Evolutionary conservation across 2,888 invertebrate genomes (phyloP).

Genomic region (Dusona sp.): DNA sequence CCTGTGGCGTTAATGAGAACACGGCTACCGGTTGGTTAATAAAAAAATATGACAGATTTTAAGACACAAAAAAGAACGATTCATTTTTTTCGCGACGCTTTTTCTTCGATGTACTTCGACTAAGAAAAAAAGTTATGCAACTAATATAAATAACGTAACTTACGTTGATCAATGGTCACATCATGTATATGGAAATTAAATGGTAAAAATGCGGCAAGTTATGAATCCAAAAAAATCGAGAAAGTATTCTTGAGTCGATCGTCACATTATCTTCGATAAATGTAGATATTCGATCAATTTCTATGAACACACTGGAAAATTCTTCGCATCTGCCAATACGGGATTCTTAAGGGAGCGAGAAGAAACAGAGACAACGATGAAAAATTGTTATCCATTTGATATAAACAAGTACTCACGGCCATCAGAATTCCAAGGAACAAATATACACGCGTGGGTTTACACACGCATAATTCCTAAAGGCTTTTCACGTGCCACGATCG

Average conservation of each 20-base stretch:
- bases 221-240: background rate
- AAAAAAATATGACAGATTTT: slow-evolving; percentile 8
- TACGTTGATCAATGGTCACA: background rate
- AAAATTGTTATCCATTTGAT: slow-evolving; percentile 28
- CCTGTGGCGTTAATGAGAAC: slow-evolving; percentile 63
- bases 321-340: slow-evolving; percentile 14
- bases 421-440: slow-evolving; percentile 37
- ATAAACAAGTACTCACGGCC: slow-evolving; percentile 5
- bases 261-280: background rate
- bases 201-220: background rate
- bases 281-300: background rate
- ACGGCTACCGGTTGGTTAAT: slow-evolving; percentile 39
- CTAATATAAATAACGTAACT: background rate
- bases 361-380: slow-evolving; percentile 26
- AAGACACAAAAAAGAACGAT: background rate
- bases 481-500: slow-evolving; percentile 21
- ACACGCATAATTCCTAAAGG: slow-evolving; percentile 21
- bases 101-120: background rate
- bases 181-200: background rate
- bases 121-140: background rate
- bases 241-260: background rate
- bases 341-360: background rate
- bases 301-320: slow-evolving; percentile 20
- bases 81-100: background rate
- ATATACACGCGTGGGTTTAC: slow-evolving; percentile 44